Conservation (phyloP, 2,888 invertebrate genomes). For the Pollenia griseotomentosa region DNA sequence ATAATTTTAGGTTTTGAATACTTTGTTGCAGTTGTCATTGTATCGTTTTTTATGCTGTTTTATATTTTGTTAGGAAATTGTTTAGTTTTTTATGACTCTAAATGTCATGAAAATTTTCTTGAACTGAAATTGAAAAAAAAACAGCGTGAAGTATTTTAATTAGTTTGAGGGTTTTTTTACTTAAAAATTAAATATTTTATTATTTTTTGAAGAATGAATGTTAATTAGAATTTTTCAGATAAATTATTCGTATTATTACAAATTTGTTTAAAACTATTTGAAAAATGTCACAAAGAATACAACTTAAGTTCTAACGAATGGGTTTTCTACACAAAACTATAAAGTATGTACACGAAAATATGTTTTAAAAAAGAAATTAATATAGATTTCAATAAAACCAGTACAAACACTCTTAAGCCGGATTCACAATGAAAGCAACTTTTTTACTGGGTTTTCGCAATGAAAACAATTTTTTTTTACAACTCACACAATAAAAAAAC, state of each 20-base stretch:
- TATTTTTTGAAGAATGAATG: neutral
- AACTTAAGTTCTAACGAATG: no score
- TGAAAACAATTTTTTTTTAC: no score
- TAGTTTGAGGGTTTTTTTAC: constrained; percentile 36
- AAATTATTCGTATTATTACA: neutral
- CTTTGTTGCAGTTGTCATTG: constrained; percentile 29
- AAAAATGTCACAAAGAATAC: neutral
- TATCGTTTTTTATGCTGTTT: neutral
- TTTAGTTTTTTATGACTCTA: neutral
- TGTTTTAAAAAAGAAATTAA: no score
- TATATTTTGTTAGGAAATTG: neutral
- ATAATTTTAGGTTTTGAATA: constrained; percentile 34
- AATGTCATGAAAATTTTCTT: constrained; percentile 53
- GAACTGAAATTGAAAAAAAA: constrained; percentile 15
- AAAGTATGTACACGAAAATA: neutral
- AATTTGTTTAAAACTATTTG: constrained; percentile 1
- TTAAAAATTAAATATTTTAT: constrained; percentile 23
- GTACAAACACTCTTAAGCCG: no score
- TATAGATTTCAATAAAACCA: no score
- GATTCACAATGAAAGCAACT: no score
- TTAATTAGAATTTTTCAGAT: constrained; percentile 7
- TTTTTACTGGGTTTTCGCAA: no score
- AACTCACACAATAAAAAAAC: no score
- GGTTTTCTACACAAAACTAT: neutral
- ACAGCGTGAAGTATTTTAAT: constrained; percentile 66